phyloP scores from a whole-genome alignment of 2,797 vertebrate genomes.

The Brachymystax lenok region DNA sequence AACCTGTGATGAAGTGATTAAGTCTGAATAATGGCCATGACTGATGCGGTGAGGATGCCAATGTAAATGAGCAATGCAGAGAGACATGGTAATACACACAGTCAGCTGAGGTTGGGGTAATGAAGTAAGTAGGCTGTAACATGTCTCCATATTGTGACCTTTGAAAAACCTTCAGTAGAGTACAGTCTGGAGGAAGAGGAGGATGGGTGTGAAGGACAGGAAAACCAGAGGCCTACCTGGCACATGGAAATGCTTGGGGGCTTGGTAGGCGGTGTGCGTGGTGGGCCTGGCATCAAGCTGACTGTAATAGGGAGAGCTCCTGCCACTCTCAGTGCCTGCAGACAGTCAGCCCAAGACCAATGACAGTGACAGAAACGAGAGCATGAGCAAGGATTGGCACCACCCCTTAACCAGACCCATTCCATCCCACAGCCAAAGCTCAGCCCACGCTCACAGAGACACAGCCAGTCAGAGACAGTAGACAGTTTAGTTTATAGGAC shows the following conservation, averaged over 20 bases:
- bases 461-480: not conserved
- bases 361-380: conserved; percentile 68
- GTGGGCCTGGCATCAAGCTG: conserved; percentile 90
- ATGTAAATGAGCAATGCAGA: not conserved
- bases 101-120: not conserved
- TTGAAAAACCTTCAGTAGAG: not conserved
- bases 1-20: not conserved
- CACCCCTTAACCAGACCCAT: not conserved
- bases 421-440: conserved; percentile 2
- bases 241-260: conserved; percentile 95
- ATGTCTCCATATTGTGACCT: not conserved
- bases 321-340: conserved; percentile 92
- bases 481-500: not conserved
- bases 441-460: conserved; percentile 28
- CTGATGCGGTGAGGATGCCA: not conserved
- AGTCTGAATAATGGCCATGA: not conserved
- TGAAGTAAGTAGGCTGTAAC: not conserved
- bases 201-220: conserved; percentile 38
- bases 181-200: conserved; percentile 24
- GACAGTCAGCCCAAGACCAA: conserved; percentile 66
- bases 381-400: conserved; percentile 40
- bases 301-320: conserved; percentile 94
- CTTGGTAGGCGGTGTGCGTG: conserved; percentile 87
- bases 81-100: not conserved
- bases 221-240: conserved; percentile 85